These are phyloP conservation scores for Teleiodes luculella DNA, from an alignment of 2,888 invertebrate species.

Conservation along the genomic window DNA sequence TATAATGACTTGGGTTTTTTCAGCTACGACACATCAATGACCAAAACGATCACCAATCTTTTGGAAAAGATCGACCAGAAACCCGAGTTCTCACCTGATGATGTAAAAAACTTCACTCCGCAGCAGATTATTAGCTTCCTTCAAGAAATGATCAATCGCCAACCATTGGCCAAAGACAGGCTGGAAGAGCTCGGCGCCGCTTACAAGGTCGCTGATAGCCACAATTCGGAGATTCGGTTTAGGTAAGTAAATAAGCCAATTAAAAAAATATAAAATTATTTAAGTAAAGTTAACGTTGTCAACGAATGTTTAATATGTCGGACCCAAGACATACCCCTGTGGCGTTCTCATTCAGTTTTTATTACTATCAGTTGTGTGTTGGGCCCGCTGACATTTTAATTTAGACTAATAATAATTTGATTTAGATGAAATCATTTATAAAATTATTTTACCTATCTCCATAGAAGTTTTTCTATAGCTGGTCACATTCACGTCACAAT, in stretches of 20 bases:
- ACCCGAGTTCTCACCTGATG: slow-evolving; percentile 62
- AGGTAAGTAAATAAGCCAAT: slow-evolving; percentile 19
- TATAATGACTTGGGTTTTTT: neutral
- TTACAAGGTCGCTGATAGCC: slow-evolving; percentile 81
- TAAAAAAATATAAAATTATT: no score
- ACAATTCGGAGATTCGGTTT: slow-evolving; percentile 87
- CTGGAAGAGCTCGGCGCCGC: slow-evolving; percentile 79
- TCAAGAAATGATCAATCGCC: slow-evolving; percentile 78
- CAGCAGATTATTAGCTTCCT: slow-evolving; percentile 83
- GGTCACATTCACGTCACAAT: no score
- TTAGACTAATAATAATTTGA: no score
- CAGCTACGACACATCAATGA: slow-evolving; percentile 84
- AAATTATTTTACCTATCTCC: no score
- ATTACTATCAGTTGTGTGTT: no score
- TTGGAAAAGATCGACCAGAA: slow-evolving; percentile 60
- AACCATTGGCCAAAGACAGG: slow-evolving; percentile 73
- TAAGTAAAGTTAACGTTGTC: no score
- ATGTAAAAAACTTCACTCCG: slow-evolving; percentile 76
- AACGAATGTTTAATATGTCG: no score
- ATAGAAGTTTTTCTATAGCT: no score
- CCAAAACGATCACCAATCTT: slow-evolving; percentile 79
- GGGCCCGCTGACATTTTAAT: no score
- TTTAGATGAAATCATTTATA: no score
- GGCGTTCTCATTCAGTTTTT: no score
- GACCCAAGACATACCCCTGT: no score